A percentile compares a stretch with the other conserved stretches of the same genome.
phyloP scores from a whole-genome alignment of 2,797 vertebrate genomes.

The Hypotaenidia philippensis region DNA sequence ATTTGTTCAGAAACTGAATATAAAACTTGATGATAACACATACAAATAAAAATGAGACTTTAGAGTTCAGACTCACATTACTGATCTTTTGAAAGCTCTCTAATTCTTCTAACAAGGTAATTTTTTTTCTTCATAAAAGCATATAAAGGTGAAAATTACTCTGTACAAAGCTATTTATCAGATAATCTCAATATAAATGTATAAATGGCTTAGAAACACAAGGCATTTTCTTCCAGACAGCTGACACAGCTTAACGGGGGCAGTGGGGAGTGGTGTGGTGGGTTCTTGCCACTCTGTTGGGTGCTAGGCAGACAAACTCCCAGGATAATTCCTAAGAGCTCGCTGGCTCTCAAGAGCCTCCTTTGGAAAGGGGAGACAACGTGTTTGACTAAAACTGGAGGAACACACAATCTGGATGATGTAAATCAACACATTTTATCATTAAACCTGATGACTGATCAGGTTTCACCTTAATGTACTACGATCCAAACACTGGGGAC shows the following conservation, averaged over 20 bases:
- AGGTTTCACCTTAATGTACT: neutral
- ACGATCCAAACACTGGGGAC: neutral
- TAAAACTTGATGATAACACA: neutral
- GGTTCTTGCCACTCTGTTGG: fast-evolving
- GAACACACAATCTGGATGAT: fast-evolving
- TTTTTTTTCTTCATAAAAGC: neutral
- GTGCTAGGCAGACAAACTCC: neutral
- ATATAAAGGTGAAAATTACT: neutral
- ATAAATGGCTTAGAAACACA: neutral
- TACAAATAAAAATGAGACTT: neutral
- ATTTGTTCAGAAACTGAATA: neutral
- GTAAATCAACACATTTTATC: neutral
- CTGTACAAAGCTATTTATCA: neutral
- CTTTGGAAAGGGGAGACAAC: neutral
- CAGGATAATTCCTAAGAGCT: too few relatives aligned
- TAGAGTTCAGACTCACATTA: neutral
- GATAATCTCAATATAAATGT: neutral
- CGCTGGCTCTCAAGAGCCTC: neutral
- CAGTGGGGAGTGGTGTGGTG: too few relatives aligned
- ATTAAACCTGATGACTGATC: neutral
- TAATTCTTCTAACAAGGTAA: neutral
- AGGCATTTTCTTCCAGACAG: fast-evolving
- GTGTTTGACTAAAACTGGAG: neutral
- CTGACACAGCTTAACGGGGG: neutral
- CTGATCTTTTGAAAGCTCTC: neutral